Base-by-base conservation (phyloP, 2,797 vertebrate genomes). In the Chlorospingus semifuscus region DNA sequence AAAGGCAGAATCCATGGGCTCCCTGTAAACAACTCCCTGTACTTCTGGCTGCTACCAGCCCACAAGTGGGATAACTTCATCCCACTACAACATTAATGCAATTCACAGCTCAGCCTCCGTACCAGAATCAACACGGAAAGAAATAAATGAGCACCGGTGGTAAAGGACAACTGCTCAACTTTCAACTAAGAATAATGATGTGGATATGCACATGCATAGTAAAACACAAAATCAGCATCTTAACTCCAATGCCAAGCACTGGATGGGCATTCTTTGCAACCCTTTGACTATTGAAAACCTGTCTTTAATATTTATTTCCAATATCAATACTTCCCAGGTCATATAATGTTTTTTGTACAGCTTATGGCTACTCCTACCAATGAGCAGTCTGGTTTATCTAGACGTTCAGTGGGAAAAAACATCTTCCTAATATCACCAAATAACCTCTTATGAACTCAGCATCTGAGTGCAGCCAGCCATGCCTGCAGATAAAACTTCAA, bases 1-100 rank as follows among this genome's bases (percentile, higher is more conserved):
- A 98, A 98, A 98, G 96, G 96, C 96, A 95, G 97, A 98, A 98
- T 98, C 97, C 97, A 98, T 97, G 98, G 98, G 98, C 98, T 96
- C 97, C 97, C 98, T 98, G 98, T 98, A 98, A 98, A 97, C 98
- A 98, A 96, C 97, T 98, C 98, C 98, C 98, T 97, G 98, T 96
- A 98, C 98, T 99, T 98, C 98, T 97, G 97, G 92, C 96, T 95
- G 97, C 98, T 95, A 44, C 97, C 92, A 97, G 95, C 97, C 98
- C 97, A 95, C 93, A 93, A 98, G 97, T 79, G 77, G 94, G 72
- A 95, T 91, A 96, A 96, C 93, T 97, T 95, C 95, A 97, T 97
- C 94, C 72, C 34, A 27, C 90, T 81, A 63, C 90, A 95, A 81
- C 85, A 92, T 86, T 68, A 59, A 94, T n/a, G 88, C 84, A 75